Evolutionary conservation across 2,797 vertebrate genomes (phyloP).

Genomic region (Cuniculus paca): DNA sequence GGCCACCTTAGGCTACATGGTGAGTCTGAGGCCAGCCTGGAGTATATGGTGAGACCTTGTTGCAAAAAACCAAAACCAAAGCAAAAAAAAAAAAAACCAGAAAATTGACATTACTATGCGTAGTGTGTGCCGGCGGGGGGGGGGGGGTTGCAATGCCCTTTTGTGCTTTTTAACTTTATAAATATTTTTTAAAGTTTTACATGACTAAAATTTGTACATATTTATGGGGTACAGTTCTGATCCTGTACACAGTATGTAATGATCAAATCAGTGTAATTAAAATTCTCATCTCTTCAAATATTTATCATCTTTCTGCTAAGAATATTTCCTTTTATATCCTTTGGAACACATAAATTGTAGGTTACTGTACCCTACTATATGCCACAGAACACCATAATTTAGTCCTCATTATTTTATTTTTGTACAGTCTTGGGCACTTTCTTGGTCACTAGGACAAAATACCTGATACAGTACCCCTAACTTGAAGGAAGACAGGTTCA

Average conservation of each 20-base stretch:
- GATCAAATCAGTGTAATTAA: background rate
- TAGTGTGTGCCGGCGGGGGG: no score
- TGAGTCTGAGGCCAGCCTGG: background rate
- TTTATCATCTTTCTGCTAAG: background rate
- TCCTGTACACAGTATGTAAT: background rate
- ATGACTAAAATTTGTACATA: background rate
- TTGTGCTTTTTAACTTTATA: background rate
- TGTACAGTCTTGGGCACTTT: background rate
- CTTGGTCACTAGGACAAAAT: background rate
- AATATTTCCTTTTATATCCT: background rate
- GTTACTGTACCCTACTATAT: background rate
- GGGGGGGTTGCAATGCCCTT: no score
- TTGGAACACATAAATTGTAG: background rate
- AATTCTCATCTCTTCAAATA: background rate
- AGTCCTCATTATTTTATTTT: background rate
- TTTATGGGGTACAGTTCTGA: background rate
- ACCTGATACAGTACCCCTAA: background rate
- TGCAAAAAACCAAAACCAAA: background rate
- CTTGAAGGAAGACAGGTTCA: background rate
- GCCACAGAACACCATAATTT: background rate
- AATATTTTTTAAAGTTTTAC: background rate
- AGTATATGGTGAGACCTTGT: background rate
- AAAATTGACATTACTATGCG: background rate
- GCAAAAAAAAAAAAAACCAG: background rate
- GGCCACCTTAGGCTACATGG: background rate